These are phyloP conservation scores for Caenorhabditis imperialis DNA, from an alignment of 2,888 invertebrate genomes.

Conservation along the genomic window DNA sequence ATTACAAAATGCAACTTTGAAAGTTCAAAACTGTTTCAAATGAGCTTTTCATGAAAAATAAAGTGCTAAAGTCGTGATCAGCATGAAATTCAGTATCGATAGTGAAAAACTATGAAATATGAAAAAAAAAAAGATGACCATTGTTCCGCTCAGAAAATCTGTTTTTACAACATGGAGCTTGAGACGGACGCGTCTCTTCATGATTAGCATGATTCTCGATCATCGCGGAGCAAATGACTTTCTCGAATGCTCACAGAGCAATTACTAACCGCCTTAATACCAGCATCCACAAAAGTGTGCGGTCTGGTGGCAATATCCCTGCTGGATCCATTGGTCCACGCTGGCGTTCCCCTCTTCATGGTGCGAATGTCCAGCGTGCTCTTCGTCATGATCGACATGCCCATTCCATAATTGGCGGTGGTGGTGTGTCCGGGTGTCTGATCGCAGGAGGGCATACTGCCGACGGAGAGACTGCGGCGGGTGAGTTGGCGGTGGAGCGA, in stretches of 20 bases:
- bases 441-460: constrained; percentile 47
- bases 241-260: too few relatives aligned
- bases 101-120: too few relatives aligned
- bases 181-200: constrained; percentile 43
- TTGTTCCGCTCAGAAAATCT: constrained; percentile 8
- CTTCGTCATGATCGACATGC: constrained; percentile 36
- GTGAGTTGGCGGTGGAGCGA: constrained; percentile 30
- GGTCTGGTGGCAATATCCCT: constrained; percentile 38
- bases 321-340: constrained; percentile 41
- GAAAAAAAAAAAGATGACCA: neutral
- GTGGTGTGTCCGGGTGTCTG: constrained; percentile 24
- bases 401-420: constrained; percentile 20
- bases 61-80: too few relatives aligned
- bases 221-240: too few relatives aligned
- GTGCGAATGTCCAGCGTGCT: constrained; percentile 51
- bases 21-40: too few relatives aligned
- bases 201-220: constrained; percentile 53
- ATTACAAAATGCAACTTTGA: too few relatives aligned
- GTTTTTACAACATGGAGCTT: constrained; percentile 29
- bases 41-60: too few relatives aligned
- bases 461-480: constrained; percentile 36
- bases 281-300: constrained; percentile 49
- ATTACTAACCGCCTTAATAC: constrained; percentile 43
- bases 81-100: constrained; percentile 17
- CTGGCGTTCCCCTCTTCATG: constrained; percentile 29